Evolutionary conservation across 92 coral and sea anemone species (phyloP), one percentile per base, ranked within the genome.

Genomic region (Chrysogorgia sp.): DNA sequence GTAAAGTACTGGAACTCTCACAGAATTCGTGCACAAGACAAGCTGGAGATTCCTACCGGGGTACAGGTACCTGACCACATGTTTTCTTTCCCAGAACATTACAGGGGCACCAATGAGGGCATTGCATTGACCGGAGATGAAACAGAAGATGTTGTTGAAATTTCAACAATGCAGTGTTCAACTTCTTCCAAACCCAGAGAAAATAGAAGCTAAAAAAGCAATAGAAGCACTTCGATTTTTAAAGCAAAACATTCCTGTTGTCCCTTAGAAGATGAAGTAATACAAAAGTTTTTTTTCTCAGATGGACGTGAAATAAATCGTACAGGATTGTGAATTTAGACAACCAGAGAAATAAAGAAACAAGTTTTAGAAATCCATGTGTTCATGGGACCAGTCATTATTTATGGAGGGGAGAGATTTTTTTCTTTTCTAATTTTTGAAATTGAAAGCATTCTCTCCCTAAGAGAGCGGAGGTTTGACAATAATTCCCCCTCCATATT

Each of bases 61-160:
- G 77, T n/a, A n/a, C n/a, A n/a, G n/a, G n/a, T 87, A 10, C 96
- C 96, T 29, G 67, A 90, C 13, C 89, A 90, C 82, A 84, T 86
- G 78, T 87, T 84, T 72, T 81, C 85, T 25, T 87, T 77, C 24
- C 94, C 90, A n/a, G 84, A 74, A 59, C 21, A 67, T 41, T 87
- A 88, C 84, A 86, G 81, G 13, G 88, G 86, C 1, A 57, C 70
- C 28, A 84, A 80, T 34, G 63, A 60, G 77, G 89, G 91, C n/a
- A 77, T 76, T 15, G 58, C 25, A 34, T 45, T 90, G 58, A 45
- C 80, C n/a, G 75, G 41, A 22, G 91, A 90, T 25, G 77, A 84
- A 26, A 40, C 87, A 40, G 45, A 77, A 67, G 88, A 81, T 21
- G 96, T 84, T 15, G 86, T 89, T 15, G 81, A 68, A 45, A 55